Percentiles rank a stretch among this genome's conserved stretches.
phyloP scores from a whole-genome alignment of 2,888 invertebrate genomes.

The Stenchaetothrips biformis region DNA sequence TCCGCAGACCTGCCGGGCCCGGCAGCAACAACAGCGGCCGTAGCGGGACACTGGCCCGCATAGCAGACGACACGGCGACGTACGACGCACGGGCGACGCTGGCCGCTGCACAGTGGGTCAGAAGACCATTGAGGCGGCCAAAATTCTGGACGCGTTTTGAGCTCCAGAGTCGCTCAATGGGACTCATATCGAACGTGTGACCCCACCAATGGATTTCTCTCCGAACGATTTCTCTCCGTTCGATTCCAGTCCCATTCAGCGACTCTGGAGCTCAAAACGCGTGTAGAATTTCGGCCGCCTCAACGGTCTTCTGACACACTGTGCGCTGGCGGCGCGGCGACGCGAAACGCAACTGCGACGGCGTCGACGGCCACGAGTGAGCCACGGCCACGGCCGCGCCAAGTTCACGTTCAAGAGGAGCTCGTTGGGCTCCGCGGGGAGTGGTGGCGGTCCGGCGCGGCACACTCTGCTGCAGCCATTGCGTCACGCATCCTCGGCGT shows the following conservation, averaged over 20 bases:
- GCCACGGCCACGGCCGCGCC: neutral
- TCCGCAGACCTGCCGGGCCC: neutral
- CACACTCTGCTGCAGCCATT: neutral
- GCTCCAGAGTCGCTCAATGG: no score
- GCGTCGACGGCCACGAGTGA: neutral
- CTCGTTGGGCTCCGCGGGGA: neutral
- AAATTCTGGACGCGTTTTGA: no score
- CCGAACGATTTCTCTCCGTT: no score
- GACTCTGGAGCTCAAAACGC: no score
- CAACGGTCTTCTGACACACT: no score
- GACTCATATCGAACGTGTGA: no score
- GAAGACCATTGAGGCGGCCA: no score
- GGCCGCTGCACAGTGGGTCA: no score
- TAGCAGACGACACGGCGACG: neutral
- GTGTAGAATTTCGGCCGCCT: no score
- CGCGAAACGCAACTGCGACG: neutral
- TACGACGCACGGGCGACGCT: neutral
- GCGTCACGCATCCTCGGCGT: neutral
- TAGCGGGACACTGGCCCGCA: conserved; percentile 8
- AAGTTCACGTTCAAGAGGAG: neutral
- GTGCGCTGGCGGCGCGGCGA: no score
- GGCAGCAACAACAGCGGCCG: neutral
- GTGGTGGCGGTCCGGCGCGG: neutral
- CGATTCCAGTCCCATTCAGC: no score
- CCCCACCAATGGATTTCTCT: no score